phyloP scores from a whole-genome alignment of 2,888 invertebrate genomes.

The Cantharis rufa region DNA sequence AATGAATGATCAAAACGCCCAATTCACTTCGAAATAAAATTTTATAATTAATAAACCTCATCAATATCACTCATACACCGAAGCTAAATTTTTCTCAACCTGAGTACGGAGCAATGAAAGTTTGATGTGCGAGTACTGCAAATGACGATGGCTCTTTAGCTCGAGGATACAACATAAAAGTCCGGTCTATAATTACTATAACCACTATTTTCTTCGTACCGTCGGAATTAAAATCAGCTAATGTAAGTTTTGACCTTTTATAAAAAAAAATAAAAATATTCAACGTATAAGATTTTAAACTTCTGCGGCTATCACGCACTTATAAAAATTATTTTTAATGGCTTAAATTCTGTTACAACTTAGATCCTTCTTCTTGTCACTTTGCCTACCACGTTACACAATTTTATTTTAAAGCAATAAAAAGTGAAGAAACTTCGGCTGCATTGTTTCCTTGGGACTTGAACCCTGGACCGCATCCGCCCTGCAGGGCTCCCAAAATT shows the following conservation, averaged over 20 bases:
- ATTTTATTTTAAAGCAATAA: not conserved
- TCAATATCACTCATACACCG: not conserved
- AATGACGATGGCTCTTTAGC: conserved; percentile 25
- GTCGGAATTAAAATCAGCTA: conserved; percentile 29
- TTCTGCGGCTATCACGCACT: conserved; percentile 26
- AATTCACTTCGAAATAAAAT: conserved; percentile 8
- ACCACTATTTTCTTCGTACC: conserved; percentile 29
- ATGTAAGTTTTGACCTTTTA: conserved; percentile 23
- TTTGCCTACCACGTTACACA: not conserved
- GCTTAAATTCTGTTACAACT: not conserved
- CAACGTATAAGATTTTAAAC: conserved; percentile 9
- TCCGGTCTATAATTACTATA: conserved; percentile 29
- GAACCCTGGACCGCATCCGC: no score
- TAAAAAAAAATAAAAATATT: conserved; percentile 16
- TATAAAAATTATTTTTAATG: conserved; percentile 4
- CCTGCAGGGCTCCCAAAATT: not conserved
- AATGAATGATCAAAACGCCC: conserved; percentile 14
- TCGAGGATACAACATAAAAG: conserved; percentile 21
- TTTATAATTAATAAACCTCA: not conserved
- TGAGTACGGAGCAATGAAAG: not conserved
- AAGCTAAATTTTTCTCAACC: not conserved
- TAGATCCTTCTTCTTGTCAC: not conserved
- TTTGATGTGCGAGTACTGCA: conserved; percentile 18
- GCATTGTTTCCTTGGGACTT: no score
- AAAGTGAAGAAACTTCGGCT: no score